Percentiles rank a stretch among this genome's conserved stretches.
Evolutionary conservation across 2,888 invertebrate species (phyloP).

Genomic region (Druceiella hillmani): DNA sequence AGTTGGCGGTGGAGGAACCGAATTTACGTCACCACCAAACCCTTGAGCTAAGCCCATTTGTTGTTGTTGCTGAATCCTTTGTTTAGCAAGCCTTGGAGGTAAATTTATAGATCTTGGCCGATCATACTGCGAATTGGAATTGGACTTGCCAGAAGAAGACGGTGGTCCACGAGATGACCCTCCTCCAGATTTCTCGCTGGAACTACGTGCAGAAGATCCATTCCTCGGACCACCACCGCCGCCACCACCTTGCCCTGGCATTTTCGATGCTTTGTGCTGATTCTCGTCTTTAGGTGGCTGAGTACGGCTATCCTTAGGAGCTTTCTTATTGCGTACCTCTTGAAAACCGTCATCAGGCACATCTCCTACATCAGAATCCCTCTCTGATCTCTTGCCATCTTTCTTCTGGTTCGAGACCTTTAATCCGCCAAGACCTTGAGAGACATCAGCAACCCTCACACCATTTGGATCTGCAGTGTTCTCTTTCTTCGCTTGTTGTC

Average conservation of each 20-base stretch:
- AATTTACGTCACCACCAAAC: conserved; percentile 50
- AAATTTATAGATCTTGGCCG: conserved; percentile 57
- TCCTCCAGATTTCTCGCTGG: conserved; percentile 35
- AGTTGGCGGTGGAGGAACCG: conserved; percentile 61
- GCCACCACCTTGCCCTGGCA: conserved; percentile 43
- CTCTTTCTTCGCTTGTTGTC: conserved; percentile 34
- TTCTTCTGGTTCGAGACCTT: no score
- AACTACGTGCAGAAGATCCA: conserved; percentile 40
- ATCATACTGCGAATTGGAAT: conserved; percentile 34
- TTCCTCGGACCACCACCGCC: conserved; percentile 29
- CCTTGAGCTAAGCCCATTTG: conserved; percentile 40
- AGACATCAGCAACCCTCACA: conserved; percentile 40
- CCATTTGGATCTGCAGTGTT: conserved; percentile 39
- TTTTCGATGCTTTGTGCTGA: conserved; percentile 32
- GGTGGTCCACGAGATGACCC: conserved; percentile 31
- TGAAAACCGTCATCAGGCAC: conserved; percentile 70
- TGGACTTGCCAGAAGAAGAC: conserved; percentile 35
- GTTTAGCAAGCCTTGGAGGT: conserved; percentile 74
- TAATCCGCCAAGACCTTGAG: no score
- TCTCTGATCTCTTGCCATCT: conserved; percentile 38
- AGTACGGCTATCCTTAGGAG: conserved; percentile 54
- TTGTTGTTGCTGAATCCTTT: conserved; percentile 56
- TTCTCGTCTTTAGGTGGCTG: conserved; percentile 37
- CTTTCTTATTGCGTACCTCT: conserved; percentile 78
- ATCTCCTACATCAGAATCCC: conserved; percentile 42